A percentile compares a stretch with the other conserved stretches of the same genome.
Evolutionary conservation across 2,888 invertebrate species (phyloP).

Genomic region (Plusia festucae): DNA sequence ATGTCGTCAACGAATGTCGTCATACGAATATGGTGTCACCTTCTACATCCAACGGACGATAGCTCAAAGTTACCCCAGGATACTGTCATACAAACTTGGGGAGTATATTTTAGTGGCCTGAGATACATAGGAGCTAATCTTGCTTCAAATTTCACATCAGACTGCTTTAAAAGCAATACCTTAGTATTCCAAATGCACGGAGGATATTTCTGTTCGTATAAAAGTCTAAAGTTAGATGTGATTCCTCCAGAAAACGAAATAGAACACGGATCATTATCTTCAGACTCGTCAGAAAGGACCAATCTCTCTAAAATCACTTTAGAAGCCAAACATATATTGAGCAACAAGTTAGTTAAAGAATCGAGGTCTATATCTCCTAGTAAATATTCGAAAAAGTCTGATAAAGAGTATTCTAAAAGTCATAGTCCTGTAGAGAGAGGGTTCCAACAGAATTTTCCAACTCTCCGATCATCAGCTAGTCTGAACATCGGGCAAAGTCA

Average conservation of each 20-base stretch:
- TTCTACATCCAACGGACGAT: constrained; percentile 65
- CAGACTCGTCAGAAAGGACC: constrained; percentile 81
- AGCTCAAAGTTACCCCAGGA: constrained; percentile 78
- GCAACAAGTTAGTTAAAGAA: constrained; percentile 73
- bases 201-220: constrained; percentile 93
- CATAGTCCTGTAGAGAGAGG: constrained; percentile 83
- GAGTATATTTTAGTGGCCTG: constrained; percentile 95
- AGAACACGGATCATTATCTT: constrained; percentile 81
- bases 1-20: constrained; percentile 86
- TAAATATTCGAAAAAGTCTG: constrained; percentile 71
- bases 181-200: constrained; percentile 96
- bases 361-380: constrained; percentile 83
- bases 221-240: constrained; percentile 85
- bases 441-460: constrained; percentile 80
- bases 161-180: constrained; percentile 92
- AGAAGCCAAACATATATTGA: constrained; percentile 74
- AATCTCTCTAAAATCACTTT: constrained; percentile 78
- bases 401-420: constrained; percentile 85
- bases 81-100: constrained; percentile 93
- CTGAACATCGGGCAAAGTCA: constrained; percentile 73
- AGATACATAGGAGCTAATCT: constrained; percentile 93
- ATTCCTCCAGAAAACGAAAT: constrained; percentile 83
- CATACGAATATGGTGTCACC: constrained; percentile 85
- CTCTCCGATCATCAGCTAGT: constrained; percentile 75
- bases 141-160: constrained; percentile 91